Percentiles rank a stretch among this genome's conserved stretches.
phyloP scores from a whole-genome alignment of 2,797 vertebrate species.

The Amniataba percoides region DNA sequence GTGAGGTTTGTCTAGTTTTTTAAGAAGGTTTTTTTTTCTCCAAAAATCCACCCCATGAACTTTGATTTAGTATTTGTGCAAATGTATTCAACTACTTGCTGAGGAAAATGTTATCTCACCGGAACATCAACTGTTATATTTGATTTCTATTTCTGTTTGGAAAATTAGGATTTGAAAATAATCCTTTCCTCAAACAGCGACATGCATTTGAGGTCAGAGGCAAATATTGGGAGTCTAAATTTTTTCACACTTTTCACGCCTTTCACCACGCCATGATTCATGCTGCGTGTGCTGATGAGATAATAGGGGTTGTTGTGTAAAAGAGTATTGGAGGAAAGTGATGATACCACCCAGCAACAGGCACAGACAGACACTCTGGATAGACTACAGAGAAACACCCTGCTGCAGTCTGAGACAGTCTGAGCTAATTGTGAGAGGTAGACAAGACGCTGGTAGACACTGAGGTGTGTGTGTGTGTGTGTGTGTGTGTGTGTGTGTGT shows the following conservation, averaged over 20 bases:
- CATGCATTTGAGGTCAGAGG: conserved; percentile 19
- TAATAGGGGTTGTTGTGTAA: conserved; percentile 34
- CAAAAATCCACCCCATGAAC: background rate
- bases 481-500: too few species aligned
- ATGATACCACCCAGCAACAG: conserved; percentile 7
- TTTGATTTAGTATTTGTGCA: background rate
- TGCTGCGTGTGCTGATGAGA: conserved; percentile 32
- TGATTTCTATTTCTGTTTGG: background rate
- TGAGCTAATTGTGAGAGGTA: conserved; percentile 51
- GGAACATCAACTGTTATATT: background rate
- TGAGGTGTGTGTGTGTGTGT: conserved; percentile 30
- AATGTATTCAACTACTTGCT: background rate
- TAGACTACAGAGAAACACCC: conserved; percentile 14
- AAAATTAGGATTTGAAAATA: conserved; percentile 4
- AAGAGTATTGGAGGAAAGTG: conserved; percentile 11
- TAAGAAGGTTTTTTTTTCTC: background rate
- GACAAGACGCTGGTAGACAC: conserved; percentile 13
- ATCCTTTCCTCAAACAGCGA: background rate
- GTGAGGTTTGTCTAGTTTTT: background rate
- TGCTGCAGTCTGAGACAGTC: conserved; percentile 11
- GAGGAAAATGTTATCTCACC: background rate
- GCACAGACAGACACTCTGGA: conserved; percentile 5
- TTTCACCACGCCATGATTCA: conserved; percentile 35
- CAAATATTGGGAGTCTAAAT: background rate
- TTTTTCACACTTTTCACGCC: conserved; percentile 19